Conservation (phyloP, 2,113 vertebrate species). For the Chrysemys picta region DNA sequence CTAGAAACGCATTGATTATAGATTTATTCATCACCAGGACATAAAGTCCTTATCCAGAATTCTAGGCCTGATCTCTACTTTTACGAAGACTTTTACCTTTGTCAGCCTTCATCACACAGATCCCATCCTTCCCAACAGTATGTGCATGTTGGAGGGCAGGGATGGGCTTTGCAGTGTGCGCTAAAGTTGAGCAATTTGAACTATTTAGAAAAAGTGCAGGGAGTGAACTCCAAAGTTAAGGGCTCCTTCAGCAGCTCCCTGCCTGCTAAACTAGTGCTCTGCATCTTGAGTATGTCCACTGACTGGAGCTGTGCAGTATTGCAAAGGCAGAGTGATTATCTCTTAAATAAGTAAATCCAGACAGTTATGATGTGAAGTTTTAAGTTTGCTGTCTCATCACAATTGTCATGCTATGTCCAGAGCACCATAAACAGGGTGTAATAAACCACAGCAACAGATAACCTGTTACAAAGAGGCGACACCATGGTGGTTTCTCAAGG, state of each 20-base stretch:
- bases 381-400: too few relatives aligned
- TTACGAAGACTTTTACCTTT: background rate
- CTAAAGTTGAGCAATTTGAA: background rate
- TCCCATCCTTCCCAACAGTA: background rate
- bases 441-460: background rate
- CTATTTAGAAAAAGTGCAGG: background rate
- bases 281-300: background rate
- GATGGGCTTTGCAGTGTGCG: background rate
- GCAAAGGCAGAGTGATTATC: too few relatives aligned
- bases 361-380: too few relatives aligned
- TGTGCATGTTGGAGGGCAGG: too few relatives aligned
- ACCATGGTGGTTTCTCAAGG: background rate
- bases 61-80: background rate
- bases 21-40: rapidly evolving
- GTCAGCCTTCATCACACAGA: background rate
- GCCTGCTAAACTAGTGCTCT: background rate
- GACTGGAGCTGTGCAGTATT: too few relatives aligned
- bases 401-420: too few relatives aligned
- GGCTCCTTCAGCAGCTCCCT: background rate
- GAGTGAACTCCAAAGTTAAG: background rate
- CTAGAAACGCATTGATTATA: background rate
- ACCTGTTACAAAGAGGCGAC: background rate
- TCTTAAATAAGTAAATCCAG: too few relatives aligned
- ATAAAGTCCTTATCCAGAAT: background rate
- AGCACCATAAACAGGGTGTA: too few relatives aligned